phyloP scores from a whole-genome alignment of 2,797 vertebrate genomes.

The Dendrocincla tyrannina region DNA sequence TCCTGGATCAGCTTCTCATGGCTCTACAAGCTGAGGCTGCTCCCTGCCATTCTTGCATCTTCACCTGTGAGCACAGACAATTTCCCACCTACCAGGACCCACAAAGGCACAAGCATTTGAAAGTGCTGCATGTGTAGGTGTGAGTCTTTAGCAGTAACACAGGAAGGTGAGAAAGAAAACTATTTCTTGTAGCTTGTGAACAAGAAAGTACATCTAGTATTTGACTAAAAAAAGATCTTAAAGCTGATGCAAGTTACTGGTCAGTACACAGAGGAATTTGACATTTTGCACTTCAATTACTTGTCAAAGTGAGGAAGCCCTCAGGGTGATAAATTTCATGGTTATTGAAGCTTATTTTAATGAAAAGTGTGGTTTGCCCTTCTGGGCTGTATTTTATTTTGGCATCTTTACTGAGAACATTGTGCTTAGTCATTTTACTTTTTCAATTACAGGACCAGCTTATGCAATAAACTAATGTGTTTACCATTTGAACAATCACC shows the following conservation, averaged over 20 bases:
- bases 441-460: slow-evolving; percentile 15
- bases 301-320: background rate
- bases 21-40: background rate
- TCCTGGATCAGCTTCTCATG: background rate
- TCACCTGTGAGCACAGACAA: background rate
- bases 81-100: background rate
- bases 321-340: background rate
- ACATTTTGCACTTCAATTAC: background rate
- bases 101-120: background rate
- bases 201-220: background rate
- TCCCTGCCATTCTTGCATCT: background rate
- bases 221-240: background rate
- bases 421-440: slow-evolving; percentile 47
- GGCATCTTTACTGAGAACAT: background rate
- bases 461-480: slow-evolving; percentile 3
- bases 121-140: background rate
- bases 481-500: slow-evolving; percentile 12
- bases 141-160: background rate
- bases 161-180: background rate
- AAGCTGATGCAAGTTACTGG: background rate
- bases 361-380: background rate
- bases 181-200: background rate
- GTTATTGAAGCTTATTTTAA: slow-evolving; percentile 1
- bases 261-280: background rate
- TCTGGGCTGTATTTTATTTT: slow-evolving; percentile 3